Conservation (phyloP, 2,113 vertebrate species). For the Acrocephalus arundinaceus region DNA sequence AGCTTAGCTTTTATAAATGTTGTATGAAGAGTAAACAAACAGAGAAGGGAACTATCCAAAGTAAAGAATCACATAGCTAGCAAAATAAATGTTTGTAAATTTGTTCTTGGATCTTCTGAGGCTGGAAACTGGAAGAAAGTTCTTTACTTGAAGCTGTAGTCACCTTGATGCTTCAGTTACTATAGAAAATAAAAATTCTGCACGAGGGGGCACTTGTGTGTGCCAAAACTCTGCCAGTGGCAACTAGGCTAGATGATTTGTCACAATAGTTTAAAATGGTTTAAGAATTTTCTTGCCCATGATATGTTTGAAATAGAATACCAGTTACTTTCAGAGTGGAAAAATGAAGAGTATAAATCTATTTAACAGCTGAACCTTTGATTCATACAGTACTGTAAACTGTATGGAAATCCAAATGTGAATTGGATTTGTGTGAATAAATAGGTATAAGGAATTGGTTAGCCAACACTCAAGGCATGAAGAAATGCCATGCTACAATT, state of each 20-base stretch:
- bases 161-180: background rate
- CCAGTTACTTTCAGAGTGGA: conserved; percentile 1
- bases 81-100: background rate
- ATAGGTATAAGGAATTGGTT: background rate
- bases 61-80: background rate
- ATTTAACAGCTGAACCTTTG: conserved; percentile 17
- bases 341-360: background rate
- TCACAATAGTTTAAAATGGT: background rate
- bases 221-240: background rate
- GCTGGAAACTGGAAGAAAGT: background rate
- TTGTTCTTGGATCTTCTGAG: background rate
- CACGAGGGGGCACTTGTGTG: background rate
- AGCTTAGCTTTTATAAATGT: background rate
- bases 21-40: background rate
- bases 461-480: background rate
- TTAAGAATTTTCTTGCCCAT: background rate
- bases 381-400: conserved; percentile 10
- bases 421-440: background rate
- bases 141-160: background rate
- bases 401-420: conserved; percentile 13
- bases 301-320: background rate
- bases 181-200: background rate
- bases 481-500: conserved; percentile 4
- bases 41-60: background rate
- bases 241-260: background rate